phyloP scores from a whole-genome alignment of 2,797 vertebrate genomes.

The Gephyroberyx darwinii region DNA sequence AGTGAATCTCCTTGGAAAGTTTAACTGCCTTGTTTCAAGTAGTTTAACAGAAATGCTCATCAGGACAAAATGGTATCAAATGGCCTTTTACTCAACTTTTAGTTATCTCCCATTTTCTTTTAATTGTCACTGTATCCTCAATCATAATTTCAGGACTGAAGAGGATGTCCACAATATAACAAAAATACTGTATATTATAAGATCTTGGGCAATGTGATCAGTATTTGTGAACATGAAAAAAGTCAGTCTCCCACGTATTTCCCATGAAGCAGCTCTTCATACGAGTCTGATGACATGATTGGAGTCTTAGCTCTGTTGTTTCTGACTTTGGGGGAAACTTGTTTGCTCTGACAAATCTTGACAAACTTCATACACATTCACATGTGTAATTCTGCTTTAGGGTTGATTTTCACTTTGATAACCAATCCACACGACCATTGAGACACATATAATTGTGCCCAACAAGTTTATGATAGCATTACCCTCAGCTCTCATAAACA shows the following conservation, averaged over 20 bases:
- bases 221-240: too few species aligned
- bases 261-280: neutral
- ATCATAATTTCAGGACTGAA: too few species aligned
- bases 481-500: slow-evolving; percentile 28
- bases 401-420: neutral
- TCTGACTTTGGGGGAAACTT: neutral
- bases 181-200: neutral
- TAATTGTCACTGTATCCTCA: too few species aligned
- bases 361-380: neutral
- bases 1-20: neutral
- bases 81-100: neutral
- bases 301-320: neutral
- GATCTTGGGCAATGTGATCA: too few species aligned
- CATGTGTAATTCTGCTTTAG: neutral
- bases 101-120: too few species aligned
- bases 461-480: neutral
- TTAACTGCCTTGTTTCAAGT: slow-evolving; percentile 6
- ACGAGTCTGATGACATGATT: neutral
- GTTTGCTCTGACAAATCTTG: neutral
- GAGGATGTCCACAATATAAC: neutral
- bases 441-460: neutral
- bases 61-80: neutral
- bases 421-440: neutral
- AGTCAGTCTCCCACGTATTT: too few species aligned
- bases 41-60: neutral